Percentiles rank a stretch among this genome's conserved stretches.
phyloP scores from a whole-genome alignment of 2,888 invertebrate genomes.

The Byasa hedistus region DNA sequence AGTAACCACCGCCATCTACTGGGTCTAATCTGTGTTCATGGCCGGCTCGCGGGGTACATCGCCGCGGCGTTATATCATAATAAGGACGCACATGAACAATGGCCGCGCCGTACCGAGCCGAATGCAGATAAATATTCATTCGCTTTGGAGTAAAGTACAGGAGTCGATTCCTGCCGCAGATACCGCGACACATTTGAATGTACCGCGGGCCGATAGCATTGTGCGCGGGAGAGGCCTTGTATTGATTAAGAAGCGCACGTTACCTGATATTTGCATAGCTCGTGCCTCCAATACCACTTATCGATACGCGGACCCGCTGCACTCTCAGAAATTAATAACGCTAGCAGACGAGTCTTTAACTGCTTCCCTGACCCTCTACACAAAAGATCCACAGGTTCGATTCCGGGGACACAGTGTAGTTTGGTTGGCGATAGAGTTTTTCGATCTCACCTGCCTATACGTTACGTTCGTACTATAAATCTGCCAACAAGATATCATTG shows the following conservation, averaged over 20 bases:
- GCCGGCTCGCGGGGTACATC: too few species aligned
- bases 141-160: constrained; percentile 51
- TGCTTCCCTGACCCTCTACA: constrained; percentile 15
- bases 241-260: constrained; percentile 75
- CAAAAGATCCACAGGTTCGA: too few species aligned
- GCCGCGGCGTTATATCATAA: constrained; percentile 31
- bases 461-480: too few species aligned
- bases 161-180: constrained; percentile 61
- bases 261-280: constrained; percentile 73
- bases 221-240: constrained; percentile 54
- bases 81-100: constrained; percentile 67
- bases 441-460: too few species aligned
- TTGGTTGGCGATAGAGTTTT: too few species aligned
- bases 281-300: constrained; percentile 71
- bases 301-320: constrained; percentile 71
- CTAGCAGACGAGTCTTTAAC: constrained; percentile 33
- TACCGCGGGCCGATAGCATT: constrained; percentile 66
- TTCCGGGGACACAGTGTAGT: too few species aligned
- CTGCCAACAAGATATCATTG: too few species aligned
- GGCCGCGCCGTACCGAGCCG: constrained; percentile 49
- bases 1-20: too few species aligned
- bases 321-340: too few species aligned
- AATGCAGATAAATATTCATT: constrained; percentile 75
- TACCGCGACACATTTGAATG: constrained; percentile 72
- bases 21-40: too few species aligned